Conservation (phyloP, 92 coral and sea anemone genomes). For the Zoanthus sansibaricus region DNA sequence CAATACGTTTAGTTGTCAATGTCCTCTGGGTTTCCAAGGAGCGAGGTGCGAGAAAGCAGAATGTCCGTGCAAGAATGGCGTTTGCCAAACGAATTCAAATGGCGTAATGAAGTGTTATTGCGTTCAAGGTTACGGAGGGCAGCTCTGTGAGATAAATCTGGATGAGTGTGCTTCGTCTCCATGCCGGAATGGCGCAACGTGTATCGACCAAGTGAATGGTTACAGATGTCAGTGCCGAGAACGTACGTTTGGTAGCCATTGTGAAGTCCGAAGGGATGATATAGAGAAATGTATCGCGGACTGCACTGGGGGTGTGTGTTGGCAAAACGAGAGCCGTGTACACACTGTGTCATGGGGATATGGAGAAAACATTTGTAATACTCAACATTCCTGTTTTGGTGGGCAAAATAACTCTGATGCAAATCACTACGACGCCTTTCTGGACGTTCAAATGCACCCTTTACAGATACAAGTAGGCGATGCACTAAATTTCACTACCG, state of each 20-base stretch:
- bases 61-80: slow-evolving; percentile 84
- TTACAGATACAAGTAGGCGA: slow-evolving; percentile 95
- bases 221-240: slow-evolving; percentile 81
- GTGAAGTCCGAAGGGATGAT: slow-evolving; percentile 79
- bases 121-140: slow-evolving; percentile 85
- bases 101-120: slow-evolving; percentile 82
- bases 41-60: slow-evolving; percentile 75
- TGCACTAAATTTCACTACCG: slow-evolving; percentile 86
- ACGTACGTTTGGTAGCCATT: slow-evolving; percentile 89
- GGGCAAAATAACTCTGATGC: slow-evolving; percentile 69
- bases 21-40: slow-evolving; percentile 82
- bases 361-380: slow-evolving; percentile 86
- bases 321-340: slow-evolving; percentile 79
- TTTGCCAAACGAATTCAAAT: slow-evolving; percentile 71
- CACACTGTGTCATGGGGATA: slow-evolving; percentile 87
- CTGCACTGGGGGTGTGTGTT: slow-evolving; percentile 87
- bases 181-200: slow-evolving; percentile 89
- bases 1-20: slow-evolving; percentile 77
- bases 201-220: slow-evolving; percentile 90
- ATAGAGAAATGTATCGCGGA: slow-evolving; percentile 74
- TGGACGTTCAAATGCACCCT: slow-evolving; percentile 93
- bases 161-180: slow-evolving; percentile 95
- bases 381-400: slow-evolving; percentile 91
- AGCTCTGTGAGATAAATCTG: slow-evolving; percentile 81
- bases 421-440: slow-evolving; percentile 76